Base-by-base conservation (phyloP, 2,888 invertebrate species). In the Pristionchus fissidentatus region DNA sequence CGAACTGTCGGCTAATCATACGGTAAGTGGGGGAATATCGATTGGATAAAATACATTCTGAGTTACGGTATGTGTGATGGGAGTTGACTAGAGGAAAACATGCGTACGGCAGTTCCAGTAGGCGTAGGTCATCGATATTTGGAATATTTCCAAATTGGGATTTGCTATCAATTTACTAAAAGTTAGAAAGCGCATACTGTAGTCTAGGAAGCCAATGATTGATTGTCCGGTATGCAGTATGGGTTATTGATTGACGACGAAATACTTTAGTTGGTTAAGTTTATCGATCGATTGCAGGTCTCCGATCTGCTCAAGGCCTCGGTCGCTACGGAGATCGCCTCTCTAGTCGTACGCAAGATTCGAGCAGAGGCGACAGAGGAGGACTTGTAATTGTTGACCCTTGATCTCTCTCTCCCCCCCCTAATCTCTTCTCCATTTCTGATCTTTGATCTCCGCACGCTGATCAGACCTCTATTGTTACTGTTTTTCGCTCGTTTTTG, bases 1-100 rank as follows among this genome's bases (percentile, higher is more conserved):
- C 93, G 96, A 97, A 89, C 96, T 96, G 92, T 97, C 97, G 8
- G 93, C 95, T 60, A 96, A 96, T 92, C 97, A 96, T 92, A 92
- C 94, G 85, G 95, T 96, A 35, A 32, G 55, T 38, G 10, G 41
- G 38, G 73, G 29, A 22, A 38, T 38, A 41, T 41, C 22, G 55
- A 55, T 55, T 55, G 22, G 55, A 15, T 46, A 46, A 29, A 32
- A 3, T 26, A 26, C 52, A 49, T 32, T n/a, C n/a, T n/a, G n/a
- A 41, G 38, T 75, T 7, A 15, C n/a, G 15, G 15, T 10, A 46
- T 46, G 8, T 5, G 55, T 55, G 55, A 4, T 15, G 55, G n/a
- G 22, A 22, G 55, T 13, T 55, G 55, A n/a, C 55, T 55, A 8
- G 57, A 57, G 22, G 22, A 15, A 26, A 57, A 57, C n/a, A n/a